Evolutionary conservation across 2,113 vertebrate genomes (phyloP).

Genomic region (Diadophis punctatus): DNA sequence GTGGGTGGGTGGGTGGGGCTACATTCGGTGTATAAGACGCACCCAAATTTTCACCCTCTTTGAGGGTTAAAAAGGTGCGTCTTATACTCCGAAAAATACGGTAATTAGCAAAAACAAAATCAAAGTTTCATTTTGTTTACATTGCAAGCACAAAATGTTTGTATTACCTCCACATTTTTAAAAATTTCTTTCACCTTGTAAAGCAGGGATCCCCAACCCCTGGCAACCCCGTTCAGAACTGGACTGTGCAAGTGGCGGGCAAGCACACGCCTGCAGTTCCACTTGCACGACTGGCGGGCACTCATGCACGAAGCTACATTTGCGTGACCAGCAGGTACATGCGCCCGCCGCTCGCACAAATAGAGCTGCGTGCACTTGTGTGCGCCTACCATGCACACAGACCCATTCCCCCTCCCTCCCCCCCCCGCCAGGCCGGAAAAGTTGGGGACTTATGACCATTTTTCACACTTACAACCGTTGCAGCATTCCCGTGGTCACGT

Average conservation of each 20-base stretch:
- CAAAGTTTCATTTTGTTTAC: too few relatives aligned
- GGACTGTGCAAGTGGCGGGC: background rate
- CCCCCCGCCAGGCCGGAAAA: background rate
- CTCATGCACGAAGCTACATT: background rate
- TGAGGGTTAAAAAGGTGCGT: too few relatives aligned
- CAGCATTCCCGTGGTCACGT: background rate
- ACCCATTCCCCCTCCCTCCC: background rate
- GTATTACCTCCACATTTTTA: background rate
- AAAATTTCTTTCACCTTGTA: background rate
- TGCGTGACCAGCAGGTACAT: background rate
- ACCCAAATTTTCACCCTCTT: too few relatives aligned
- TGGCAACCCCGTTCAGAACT: accelerated
- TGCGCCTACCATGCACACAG: accelerated
- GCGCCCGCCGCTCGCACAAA: background rate
- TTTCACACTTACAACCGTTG: background rate
- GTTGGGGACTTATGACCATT: background rate
- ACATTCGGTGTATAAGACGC: too few relatives aligned
- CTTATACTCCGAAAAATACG: too few relatives aligned
- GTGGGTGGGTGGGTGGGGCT: too few relatives aligned
- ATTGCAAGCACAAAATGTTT: background rate
- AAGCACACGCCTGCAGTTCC: background rate
- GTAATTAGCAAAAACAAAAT: too few relatives aligned
- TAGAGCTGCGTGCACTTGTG: background rate
- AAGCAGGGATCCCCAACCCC: background rate
- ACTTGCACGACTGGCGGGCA: background rate